Evolutionary conservation across 2,113 vertebrate species (phyloP), one percentile per base, ranked within the genome.

Genomic region (Myodes glareolus): DNA sequence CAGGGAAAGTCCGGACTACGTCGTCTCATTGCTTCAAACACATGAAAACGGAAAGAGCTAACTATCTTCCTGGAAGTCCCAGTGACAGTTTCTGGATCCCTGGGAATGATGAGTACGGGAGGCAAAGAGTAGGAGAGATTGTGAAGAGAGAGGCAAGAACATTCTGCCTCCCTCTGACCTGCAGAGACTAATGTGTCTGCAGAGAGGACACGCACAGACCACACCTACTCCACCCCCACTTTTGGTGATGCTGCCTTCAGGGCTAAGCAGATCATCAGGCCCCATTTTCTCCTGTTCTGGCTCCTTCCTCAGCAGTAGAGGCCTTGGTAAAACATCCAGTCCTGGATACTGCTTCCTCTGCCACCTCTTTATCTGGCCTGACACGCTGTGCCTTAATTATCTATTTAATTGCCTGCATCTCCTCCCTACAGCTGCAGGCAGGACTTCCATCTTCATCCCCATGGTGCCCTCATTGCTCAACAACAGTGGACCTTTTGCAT

Each of bases 211-310:
- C 1, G 11, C 16, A 4, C 4, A 23, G 21, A 75, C 36, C 3
- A 0, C 6, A 2, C 5, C 25, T 3, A 1, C 45, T 39, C 36
- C 55, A 13, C 6, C 11, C 16, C 19, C 4, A 13, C 52, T 65
- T 73, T 68, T 13, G 21, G 16, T 25, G 17, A 16, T 3, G 8
- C n/a, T 42, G 3, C 7, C 29, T 42, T 25, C 19, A 17, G 8
- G 55, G 3, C 12, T 50, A 25, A 55, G 50, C 14, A 72, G n/a
- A 58, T 10, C 45, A 21, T 11, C 58, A 76, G 39, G 6, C 25
- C 7, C 7, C 1, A 1, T 29, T 75, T 77, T 27, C 21, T 23
- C 65, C n/a, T 81, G 3, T 89, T 67, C 36, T 9, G 45, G 25
- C 8, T 12, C 31, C 12, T 70, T 19, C 39, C 65, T 86, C 33